Conservation (phyloP, 2,888 invertebrate genomes). For the Eilema sororculum region DNA sequence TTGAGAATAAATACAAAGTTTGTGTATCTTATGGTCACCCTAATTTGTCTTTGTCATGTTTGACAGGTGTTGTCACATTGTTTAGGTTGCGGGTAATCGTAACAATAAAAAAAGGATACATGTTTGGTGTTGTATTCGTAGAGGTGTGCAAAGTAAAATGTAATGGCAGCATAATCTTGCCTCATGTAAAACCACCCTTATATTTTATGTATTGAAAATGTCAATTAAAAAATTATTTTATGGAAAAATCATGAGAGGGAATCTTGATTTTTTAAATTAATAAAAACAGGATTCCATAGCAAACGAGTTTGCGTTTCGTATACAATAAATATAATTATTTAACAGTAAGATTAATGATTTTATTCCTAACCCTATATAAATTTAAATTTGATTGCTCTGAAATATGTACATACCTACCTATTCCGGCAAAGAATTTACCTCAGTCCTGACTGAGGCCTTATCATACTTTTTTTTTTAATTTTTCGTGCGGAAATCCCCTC, state of each 20-base stretch:
- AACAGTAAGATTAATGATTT: conserved; percentile 36
- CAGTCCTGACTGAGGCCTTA: no score
- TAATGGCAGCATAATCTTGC: not conserved
- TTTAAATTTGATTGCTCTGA: conserved; percentile 52
- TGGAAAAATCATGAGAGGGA: conserved; percentile 30
- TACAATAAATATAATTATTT: conserved; percentile 29
- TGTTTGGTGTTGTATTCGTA: not conserved
- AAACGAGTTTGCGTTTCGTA: conserved; percentile 27
- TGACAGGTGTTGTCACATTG: not conserved
- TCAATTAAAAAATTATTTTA: conserved; percentile 53
- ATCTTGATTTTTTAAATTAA: not conserved
- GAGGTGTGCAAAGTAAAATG: not conserved
- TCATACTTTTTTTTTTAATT: no score
- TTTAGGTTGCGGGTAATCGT: not conserved
- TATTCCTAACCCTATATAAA: conserved; percentile 52
- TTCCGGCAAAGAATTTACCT: no score
- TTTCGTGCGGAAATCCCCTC: no score
- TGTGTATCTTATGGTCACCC: not conserved
- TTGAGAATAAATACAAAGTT: not conserved
- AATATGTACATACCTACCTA: no score
- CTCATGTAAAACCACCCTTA: conserved; percentile 3
- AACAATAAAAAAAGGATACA: not conserved
- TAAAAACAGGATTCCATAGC: conserved; percentile 18
- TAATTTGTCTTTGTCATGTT: not conserved
- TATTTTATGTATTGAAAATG: conserved; percentile 34